phyloP scores from a whole-genome alignment of 2,888 invertebrate genomes.

The Cepaea hortensis region DNA sequence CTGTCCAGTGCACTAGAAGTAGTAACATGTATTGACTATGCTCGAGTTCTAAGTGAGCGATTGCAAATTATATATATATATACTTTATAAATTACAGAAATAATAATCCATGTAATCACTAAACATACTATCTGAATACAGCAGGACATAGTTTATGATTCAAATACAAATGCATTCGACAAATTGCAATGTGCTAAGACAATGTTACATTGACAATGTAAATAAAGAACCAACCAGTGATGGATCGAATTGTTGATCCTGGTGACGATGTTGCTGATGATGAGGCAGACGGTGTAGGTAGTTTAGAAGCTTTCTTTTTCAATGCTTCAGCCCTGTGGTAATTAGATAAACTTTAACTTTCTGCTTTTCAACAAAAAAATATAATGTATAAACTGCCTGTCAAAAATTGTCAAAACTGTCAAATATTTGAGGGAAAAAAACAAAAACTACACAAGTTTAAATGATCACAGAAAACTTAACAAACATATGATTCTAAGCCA shows the following conservation, averaged over 20 bases:
- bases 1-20: too few relatives aligned
- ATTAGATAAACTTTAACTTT: neutral
- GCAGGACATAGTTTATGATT: too few relatives aligned
- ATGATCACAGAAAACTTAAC: too few relatives aligned
- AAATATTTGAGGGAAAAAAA: too few relatives aligned
- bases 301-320: constrained; percentile 52
- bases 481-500: too few relatives aligned
- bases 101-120: too few relatives aligned
- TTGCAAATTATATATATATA: too few relatives aligned
- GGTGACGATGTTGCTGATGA: constrained; percentile 42
- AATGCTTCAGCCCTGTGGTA: constrained; percentile 63
- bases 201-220: neutral
- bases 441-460: neutral
- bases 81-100: too few relatives aligned
- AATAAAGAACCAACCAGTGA: constrained; percentile 27
- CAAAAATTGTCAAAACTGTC: neutral
- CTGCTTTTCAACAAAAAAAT: neutral
- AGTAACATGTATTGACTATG: too few relatives aligned
- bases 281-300: constrained; percentile 34
- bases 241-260: constrained; percentile 25
- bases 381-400: neutral
- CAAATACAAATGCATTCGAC: too few relatives aligned
- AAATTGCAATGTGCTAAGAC: neutral
- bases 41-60: too few relatives aligned
- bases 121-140: too few relatives aligned